phyloP scores from a whole-genome alignment of 2,888 invertebrate genomes.

The Cataglyphis albicans region DNA sequence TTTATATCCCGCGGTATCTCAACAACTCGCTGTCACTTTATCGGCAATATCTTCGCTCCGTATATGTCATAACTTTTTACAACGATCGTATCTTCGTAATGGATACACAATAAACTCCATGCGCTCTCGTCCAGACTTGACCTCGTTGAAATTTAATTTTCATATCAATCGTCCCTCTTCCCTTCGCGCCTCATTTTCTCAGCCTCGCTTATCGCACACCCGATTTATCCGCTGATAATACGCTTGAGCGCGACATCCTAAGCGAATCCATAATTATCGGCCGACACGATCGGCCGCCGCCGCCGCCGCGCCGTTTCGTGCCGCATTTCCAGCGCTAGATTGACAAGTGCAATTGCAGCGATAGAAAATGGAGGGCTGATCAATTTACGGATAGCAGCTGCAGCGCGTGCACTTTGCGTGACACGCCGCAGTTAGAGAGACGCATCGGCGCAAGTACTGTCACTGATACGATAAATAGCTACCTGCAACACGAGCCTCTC shows the following conservation, averaged over 20 bases:
- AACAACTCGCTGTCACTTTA: not conserved
- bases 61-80: not conserved
- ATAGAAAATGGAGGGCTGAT: slow-evolving; percentile 75
- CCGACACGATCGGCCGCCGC: slow-evolving; percentile 16
- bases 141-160: not conserved
- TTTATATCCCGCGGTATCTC: not conserved
- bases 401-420: slow-evolving; percentile 71
- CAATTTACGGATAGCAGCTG: slow-evolving; percentile 81
- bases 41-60: not conserved
- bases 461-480: slow-evolving; percentile 67
- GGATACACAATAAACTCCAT: not conserved
- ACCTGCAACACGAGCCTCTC: slow-evolving; percentile 34
- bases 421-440: slow-evolving; percentile 70
- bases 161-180: not conserved
- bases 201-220: not conserved
- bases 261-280: slow-evolving; percentile 41
- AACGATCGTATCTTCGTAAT: not conserved
- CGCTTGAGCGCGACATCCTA: slow-evolving; percentile 3
- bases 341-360: slow-evolving; percentile 63
- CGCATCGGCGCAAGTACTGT: slow-evolving; percentile 62
- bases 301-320: not conserved
- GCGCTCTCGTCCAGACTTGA: not conserved
- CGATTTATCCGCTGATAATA: slow-evolving; percentile 13
- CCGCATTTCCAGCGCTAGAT: slow-evolving; percentile 42
- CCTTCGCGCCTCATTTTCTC: not conserved